These are phyloP conservation scores for Musca vetustissima DNA, from an alignment of 1,140 invertebrate species.

Conservation along the genomic window DNA sequence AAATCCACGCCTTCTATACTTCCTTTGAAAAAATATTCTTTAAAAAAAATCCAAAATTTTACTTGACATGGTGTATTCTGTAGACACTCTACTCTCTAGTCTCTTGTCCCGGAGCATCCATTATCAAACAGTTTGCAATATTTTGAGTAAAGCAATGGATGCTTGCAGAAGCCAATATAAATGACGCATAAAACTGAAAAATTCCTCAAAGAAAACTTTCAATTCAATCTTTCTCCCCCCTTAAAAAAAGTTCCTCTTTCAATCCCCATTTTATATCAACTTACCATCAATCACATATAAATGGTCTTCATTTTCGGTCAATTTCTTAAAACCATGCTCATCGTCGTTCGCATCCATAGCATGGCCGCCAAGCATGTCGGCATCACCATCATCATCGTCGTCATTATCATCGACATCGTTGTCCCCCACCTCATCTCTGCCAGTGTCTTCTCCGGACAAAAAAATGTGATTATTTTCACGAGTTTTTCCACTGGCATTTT, in stretches of 20 bases:
- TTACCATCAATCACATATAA: constrained; percentile 45
- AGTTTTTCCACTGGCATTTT: too few species aligned
- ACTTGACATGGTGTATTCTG: too few species aligned
- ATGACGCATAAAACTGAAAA: too few species aligned
- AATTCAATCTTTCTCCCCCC: neutral
- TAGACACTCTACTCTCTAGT: too few species aligned
- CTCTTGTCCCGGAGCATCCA: too few species aligned
- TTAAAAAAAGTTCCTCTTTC: neutral
- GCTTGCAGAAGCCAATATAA: neutral
- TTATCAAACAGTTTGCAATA: too few species aligned
- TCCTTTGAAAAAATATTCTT: too few species aligned
- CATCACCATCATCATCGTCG: neutral
- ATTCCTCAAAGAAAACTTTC: neutral
- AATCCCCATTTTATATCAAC: neutral
- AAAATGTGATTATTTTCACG: constrained; percentile 6
- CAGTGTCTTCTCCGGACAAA: neutral
- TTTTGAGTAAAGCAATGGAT: neutral
- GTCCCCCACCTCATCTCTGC: neutral
- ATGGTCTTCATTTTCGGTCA: constrained; percentile 42
- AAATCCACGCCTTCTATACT: too few species aligned
- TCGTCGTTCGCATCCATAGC: constrained; percentile 34
- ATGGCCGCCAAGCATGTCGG: neutral
- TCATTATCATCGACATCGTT: neutral
- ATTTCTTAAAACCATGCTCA: constrained; percentile 40
- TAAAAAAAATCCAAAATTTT: too few species aligned